Evolutionary conservation across 2,797 vertebrate species (phyloP), one percentile per base, ranked within the genome.

Genomic region (Chloroceryle inda): DNA sequence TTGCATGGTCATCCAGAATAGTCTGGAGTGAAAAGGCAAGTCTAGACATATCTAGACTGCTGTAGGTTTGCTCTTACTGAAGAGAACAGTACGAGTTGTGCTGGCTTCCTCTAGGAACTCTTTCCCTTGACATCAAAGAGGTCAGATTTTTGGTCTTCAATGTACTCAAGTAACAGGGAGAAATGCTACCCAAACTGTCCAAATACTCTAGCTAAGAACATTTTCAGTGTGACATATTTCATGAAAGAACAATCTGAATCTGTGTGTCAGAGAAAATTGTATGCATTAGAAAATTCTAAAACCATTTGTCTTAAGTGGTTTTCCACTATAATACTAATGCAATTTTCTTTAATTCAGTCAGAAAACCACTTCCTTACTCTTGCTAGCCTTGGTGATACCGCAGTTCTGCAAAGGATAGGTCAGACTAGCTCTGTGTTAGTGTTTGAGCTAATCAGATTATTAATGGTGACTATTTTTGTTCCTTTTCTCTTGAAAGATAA

Each of bases 281-380:
- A 85, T 67, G 23, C 61, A 78, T 83, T 92, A 87, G 26, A 64
- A 89, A 55, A 81, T 61, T 75, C 31, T 45, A 50, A 78, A 89
- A 77, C 86, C 13, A 79, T 90, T 78, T 84, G 67, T 45, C 14
- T 38, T 69, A 75, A 92, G 24, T 92, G 44, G 67, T 94, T 95
- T 92, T 80, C 75, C 72, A 75, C 29, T 61, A 52, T 35, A 74
- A 45, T 68, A 45, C 47, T 38, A 29, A 42, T 38, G 82, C 26
- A 83, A 78, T 92, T 97, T 93, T 78, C 44, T 89, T 84, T 71
- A 93, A 89, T 68, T 95, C 85, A 80, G 40, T 86, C 71, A 94
- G 52, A 83, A 67, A 76, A 81, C 52, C 4, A 4, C 22, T 84
- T 85, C 66, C 7, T 56, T 80, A 52, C 78, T 37, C 81, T 49